Conservation (phyloP, 1,140 invertebrate genomes). For the Platorchestia sp. region DNA sequence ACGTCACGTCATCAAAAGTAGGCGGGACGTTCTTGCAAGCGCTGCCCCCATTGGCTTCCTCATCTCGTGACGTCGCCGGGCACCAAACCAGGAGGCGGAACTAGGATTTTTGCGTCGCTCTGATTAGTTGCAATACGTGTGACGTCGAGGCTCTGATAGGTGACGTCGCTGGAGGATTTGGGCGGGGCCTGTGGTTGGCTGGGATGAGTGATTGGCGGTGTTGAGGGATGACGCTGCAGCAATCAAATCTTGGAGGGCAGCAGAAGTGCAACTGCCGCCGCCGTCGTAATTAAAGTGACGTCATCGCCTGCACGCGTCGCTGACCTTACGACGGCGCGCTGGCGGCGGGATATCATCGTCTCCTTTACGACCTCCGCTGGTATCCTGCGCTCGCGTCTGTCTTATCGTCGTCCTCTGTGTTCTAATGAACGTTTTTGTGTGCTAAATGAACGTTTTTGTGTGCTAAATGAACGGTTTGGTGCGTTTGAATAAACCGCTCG, state of each 20-base stretch:
- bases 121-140: not conserved
- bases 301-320: not conserved
- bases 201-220: constrained; percentile 35
- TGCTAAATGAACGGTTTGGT: not conserved
- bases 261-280: not conserved
- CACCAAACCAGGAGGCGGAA: not conserved
- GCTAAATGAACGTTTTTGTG: not conserved
- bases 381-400: not conserved
- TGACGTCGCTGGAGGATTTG: not conserved
- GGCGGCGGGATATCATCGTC: not conserved
- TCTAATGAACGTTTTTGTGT: not conserved
- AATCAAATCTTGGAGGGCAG: constrained; percentile 6
- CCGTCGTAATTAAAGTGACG: not conserved
- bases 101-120: not conserved
- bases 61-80: not conserved
- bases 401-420: not conserved
- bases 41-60: not conserved
- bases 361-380: not conserved
- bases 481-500: too few species aligned
- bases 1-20: not conserved
- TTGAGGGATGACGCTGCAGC: not conserved
- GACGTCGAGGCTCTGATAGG: not conserved
- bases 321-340: not conserved
- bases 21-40: constrained; percentile 14
- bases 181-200: constrained; percentile 1